Conservation (phyloP, 2,797 vertebrate species). For the Lophotriccus pileatus region DNA sequence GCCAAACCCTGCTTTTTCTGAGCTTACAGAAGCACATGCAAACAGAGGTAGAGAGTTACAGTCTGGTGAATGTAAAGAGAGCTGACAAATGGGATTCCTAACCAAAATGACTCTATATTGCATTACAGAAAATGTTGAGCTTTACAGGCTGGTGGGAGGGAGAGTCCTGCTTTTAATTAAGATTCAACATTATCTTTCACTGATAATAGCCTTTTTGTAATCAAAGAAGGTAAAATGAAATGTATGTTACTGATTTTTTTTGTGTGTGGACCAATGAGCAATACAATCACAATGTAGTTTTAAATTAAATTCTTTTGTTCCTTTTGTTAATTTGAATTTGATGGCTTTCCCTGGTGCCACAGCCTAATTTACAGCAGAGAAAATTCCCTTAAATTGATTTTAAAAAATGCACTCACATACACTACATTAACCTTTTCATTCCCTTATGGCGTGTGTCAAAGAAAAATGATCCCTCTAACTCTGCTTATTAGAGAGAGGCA, state of each 20-base stretch:
- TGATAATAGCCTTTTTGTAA: constrained; percentile 42
- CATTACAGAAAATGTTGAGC: background rate
- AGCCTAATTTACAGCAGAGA: constrained; percentile 33
- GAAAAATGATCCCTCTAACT: constrained; percentile 21
- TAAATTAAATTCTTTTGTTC: constrained; percentile 54
- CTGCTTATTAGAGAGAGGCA: background rate
- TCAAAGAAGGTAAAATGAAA: constrained; percentile 29
- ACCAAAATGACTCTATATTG: background rate
- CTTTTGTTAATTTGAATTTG: constrained; percentile 48
- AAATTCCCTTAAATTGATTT: constrained; percentile 59
- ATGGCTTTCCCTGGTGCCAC: constrained; percentile 29
- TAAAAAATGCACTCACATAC: constrained; percentile 9
- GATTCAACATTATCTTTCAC: constrained; percentile 1
- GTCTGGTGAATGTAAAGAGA: background rate
- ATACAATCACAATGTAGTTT: background rate
- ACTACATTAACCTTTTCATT: constrained; percentile 29
- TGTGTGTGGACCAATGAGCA: background rate
- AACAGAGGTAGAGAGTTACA: background rate
- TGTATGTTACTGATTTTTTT: background rate
- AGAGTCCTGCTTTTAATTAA: constrained; percentile 32
- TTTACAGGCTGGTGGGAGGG: background rate
- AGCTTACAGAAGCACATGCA: background rate
- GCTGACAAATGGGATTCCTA: background rate
- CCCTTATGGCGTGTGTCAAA: background rate
- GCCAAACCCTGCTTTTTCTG: background rate